phyloP scores from a whole-genome alignment of 1,140 invertebrate species.

The Samia ricini region DNA sequence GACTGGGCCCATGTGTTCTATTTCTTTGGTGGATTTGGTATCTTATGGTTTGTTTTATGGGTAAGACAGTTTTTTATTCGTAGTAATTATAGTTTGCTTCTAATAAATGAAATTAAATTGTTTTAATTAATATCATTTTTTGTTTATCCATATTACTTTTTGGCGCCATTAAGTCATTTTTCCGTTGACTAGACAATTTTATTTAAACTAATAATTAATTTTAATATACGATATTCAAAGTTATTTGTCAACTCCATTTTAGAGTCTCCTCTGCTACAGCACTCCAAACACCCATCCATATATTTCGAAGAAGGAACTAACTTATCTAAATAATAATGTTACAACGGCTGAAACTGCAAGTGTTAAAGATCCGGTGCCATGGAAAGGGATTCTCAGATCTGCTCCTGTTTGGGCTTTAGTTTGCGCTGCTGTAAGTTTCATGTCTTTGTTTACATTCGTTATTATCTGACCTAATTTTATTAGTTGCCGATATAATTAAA shows the following conservation, averaged over 20 bases:
- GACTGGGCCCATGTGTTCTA: constrained; percentile 90
- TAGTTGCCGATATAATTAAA: neutral
- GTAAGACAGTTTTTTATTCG: constrained; percentile 55
- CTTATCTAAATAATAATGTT: constrained; percentile 84
- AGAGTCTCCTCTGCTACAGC: constrained; percentile 84
- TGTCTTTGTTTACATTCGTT: neutral
- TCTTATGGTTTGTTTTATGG: constrained; percentile 86
- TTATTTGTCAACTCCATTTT: constrained; percentile 27
- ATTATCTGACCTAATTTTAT: neutral
- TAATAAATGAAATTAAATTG: too few relatives aligned
- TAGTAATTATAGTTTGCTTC: too few relatives aligned
- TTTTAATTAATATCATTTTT: too few relatives aligned
- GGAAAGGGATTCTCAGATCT: constrained; percentile 86
- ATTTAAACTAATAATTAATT: too few relatives aligned
- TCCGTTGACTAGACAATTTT: too few relatives aligned
- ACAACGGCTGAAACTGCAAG: constrained; percentile 69
- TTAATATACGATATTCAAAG: neutral
- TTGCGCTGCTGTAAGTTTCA: constrained; percentile 75
- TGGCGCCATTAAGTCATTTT: too few relatives aligned
- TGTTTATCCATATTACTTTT: too few relatives aligned
- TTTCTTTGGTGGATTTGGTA: constrained; percentile 86
- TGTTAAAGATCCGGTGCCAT: constrained; percentile 80
- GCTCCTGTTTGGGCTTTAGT: constrained; percentile 86
- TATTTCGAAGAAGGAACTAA: constrained; percentile 88
- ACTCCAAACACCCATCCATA: constrained; percentile 90